phyloP scores from a whole-genome alignment of 2,888 invertebrate species.

The Clivina fossor region DNA sequence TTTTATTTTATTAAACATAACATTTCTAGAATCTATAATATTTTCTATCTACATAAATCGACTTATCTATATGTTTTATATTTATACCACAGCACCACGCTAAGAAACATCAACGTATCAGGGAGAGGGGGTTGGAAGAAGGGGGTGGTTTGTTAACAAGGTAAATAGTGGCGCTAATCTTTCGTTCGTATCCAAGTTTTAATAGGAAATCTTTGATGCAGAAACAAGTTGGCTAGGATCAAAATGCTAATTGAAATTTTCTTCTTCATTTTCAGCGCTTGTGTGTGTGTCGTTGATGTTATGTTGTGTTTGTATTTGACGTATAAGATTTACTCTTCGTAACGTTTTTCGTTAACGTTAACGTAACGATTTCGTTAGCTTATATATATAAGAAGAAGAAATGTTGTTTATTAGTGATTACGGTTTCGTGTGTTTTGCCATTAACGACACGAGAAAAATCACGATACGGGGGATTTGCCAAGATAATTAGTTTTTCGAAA shows the following conservation, averaged over 20 bases:
- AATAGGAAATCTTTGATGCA: constrained; percentile 41
- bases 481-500: neutral
- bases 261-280: neutral
- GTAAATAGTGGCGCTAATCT: constrained; percentile 42
- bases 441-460: neutral
- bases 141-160: constrained; percentile 27
- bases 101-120: too few species aligned
- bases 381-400: too few species aligned
- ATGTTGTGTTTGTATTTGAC: too few species aligned
- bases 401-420: constrained; percentile 14
- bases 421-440: constrained; percentile 1
- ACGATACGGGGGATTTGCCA: neutral
- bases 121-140: too few species aligned
- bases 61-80: too few species aligned
- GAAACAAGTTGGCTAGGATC: constrained; percentile 1
- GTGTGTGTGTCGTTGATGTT: neutral
- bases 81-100: too few species aligned
- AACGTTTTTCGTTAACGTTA: too few species aligned
- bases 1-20: too few species aligned
- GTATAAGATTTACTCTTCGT: too few species aligned
- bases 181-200: constrained; percentile 45
- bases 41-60: too few species aligned
- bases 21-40: too few species aligned
- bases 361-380: too few species aligned
- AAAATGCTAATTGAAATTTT: constrained; percentile 17